Base-by-base conservation (phyloP, 2,113 vertebrate genomes). In the Puffinus mauretanicus region DNA sequence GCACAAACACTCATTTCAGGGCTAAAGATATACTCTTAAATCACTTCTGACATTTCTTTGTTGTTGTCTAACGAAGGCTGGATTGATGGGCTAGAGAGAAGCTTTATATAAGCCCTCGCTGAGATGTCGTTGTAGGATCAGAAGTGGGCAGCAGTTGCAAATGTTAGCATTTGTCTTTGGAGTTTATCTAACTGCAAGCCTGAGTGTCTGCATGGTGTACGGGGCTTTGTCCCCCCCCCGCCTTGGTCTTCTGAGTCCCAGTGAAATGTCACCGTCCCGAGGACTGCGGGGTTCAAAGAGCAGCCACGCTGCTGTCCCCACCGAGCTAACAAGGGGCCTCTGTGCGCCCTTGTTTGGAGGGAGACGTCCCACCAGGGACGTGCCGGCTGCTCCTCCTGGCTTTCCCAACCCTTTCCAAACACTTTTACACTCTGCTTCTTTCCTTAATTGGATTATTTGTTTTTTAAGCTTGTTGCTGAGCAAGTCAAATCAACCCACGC, bases 361-460 rank as follows among this genome's bases (percentile, higher is more conserved):
- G 36, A 58, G 24, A 70, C 7, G 2, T 64, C 65, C 72, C 62
- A 93, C 38, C 3, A 80, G 60, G 38, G 51, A 85, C 0, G 1
- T 76, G 46, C 66, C 18, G 20, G 79, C 84, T 91, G 46, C 51
- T 95, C 64, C 54, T 93, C 70, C 88, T 71, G 71, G 40, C 72
- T 91, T 95, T 96, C 82, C 36, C 69, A 91, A 66, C 47, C 57
- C 58, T 93, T 96, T 95, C 32, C 36, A 90, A 96, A 46, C 29
- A 69, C 54, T 95, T 94, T 94, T 95, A 95, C 78, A 95, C 83
- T 93, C 86, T 92, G 73, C 51, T 97, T 96, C 94, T 94, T 92
- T 76, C 72, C 89, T 86, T 97, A 90, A 97, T 95, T 93, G 82
- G 57, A 76, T 95, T 95, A 88, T 94, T 97, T 97, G 70, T 38